These are phyloP conservation scores for Cyprinodon variegatus DNA, from an alignment of 2,113 vertebrate genomes.

Conservation along the genomic window DNA sequence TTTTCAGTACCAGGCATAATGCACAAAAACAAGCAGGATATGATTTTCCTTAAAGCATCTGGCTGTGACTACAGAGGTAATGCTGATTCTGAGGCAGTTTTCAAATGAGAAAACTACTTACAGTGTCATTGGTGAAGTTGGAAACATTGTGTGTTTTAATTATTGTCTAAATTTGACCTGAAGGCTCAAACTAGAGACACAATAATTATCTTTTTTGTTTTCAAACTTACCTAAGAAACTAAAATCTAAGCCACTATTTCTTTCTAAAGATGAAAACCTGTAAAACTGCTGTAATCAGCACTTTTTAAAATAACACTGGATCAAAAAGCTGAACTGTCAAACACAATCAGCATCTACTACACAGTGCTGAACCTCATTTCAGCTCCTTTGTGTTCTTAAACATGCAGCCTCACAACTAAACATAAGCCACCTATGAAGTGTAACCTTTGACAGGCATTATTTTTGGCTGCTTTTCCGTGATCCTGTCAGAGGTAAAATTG, in stretches of 20 bases:
- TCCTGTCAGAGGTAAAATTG: no score
- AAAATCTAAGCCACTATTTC: background rate
- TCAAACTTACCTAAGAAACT: background rate
- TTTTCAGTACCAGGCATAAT: background rate
- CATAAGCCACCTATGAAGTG: background rate
- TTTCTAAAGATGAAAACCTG: background rate
- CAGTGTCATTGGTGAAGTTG: background rate
- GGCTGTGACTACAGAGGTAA: constrained; percentile 1
- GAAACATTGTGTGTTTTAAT: background rate
- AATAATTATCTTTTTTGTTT: background rate
- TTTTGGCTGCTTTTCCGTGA: no score
- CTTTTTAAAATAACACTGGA: background rate
- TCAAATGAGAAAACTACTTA: background rate
- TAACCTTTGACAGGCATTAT: background rate
- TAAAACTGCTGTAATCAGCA: constrained; percentile 6
- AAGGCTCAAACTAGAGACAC: background rate
- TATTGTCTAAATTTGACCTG: constrained; percentile 1
- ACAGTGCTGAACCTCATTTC: background rate
- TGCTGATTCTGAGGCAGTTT: background rate
- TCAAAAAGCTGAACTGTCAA: background rate
- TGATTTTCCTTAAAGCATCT: constrained; percentile 14
- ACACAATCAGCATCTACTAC: constrained; percentile 1
- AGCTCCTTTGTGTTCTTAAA: background rate
- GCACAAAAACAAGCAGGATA: background rate
- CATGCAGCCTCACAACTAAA: background rate